Conservation (phyloP, 2,113 vertebrate genomes). For the Heloderma charlesbogerti region DNA sequence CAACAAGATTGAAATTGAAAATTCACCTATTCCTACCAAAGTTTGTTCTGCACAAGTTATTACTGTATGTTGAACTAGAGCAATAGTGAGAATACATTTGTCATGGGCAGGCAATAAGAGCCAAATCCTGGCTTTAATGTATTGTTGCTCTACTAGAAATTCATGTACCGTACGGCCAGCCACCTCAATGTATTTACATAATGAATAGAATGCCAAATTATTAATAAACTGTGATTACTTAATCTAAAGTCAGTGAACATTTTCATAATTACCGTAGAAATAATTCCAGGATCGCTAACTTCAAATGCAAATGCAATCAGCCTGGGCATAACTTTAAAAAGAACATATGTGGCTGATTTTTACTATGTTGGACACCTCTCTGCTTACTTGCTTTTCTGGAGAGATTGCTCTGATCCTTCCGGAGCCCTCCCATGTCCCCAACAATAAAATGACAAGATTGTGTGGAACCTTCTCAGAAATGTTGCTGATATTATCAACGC, state of each 20-base stretch:
- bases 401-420: not conserved
- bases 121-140: not conserved
- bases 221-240: constrained; percentile 36
- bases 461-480: not conserved
- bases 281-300: constrained; percentile 12
- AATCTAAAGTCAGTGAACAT: constrained; percentile 23
- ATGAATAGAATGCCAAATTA: constrained; percentile 24
- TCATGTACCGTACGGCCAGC: not conserved
- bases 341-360: not conserved
- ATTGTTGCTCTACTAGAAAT: constrained; percentile 18
- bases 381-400: not conserved
- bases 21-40: not conserved
- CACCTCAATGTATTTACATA: constrained; percentile 21
- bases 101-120: not conserved
- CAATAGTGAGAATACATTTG: not conserved
- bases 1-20: too few species aligned
- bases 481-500: not conserved
- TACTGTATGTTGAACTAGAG: not conserved
- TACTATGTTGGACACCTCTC: not conserved
- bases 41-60: not conserved
- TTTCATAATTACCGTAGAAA: constrained; percentile 16
- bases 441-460: not conserved
- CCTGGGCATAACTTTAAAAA: constrained; percentile 9
- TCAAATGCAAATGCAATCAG: constrained; percentile 17
- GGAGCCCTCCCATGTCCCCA: not conserved